Conservation (phyloP, 2,113 vertebrate genomes). For the Numida meleagris region DNA sequence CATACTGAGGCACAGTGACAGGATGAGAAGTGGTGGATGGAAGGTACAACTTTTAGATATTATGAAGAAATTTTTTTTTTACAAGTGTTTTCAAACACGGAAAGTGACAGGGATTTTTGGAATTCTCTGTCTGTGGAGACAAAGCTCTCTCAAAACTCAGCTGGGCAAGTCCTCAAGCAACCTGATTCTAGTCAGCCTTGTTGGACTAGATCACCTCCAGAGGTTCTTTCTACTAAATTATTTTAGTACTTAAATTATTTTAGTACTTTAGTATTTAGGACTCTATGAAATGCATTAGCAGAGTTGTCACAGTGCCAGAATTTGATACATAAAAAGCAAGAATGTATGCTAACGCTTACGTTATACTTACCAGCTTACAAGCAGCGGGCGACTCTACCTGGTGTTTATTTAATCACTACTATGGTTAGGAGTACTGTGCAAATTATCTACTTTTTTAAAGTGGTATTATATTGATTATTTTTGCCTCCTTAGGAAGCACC, state of each 20-base stretch:
- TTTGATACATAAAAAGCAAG: background rate
- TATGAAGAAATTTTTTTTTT: background rate
- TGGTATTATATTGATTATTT: constrained; percentile 1
- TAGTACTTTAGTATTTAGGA: too few species aligned
- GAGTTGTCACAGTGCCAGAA: background rate
- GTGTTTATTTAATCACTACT: background rate
- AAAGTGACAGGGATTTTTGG: background rate
- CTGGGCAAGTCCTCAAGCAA: background rate
- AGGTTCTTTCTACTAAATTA: background rate
- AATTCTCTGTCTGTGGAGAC: background rate
- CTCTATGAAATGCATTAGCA: background rate
- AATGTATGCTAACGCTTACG: background rate
- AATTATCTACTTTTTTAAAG: background rate
- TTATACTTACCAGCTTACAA: background rate
- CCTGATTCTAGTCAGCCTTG: background rate
- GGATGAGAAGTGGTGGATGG: background rate
- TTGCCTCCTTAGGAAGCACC: constrained; percentile 27
- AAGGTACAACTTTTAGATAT: background rate
- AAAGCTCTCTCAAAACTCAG: background rate
- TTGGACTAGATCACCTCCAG: background rate
- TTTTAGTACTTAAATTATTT: too few species aligned
- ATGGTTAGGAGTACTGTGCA: background rate
- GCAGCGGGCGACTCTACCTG: background rate
- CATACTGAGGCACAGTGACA: background rate
- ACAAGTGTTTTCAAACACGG: background rate